A percentile compares a stretch with the other conserved stretches of the same genome.
phyloP scores from a whole-genome alignment of 2,113 vertebrate genomes.

The Ciconia maguari region DNA sequence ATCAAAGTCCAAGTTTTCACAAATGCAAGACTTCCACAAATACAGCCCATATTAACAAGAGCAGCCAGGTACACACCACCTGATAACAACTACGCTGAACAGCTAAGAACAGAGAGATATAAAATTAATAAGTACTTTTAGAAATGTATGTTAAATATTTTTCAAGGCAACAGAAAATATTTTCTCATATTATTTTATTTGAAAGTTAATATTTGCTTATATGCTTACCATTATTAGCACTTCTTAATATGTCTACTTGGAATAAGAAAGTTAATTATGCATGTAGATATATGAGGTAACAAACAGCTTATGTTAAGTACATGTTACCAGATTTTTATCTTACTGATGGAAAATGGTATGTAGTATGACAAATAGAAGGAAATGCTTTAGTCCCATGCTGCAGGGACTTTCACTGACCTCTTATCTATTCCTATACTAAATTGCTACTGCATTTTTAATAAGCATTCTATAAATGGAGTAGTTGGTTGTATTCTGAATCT shows the following conservation, averaged over 20 bases:
- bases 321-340: background rate
- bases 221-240: background rate
- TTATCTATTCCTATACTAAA: background rate
- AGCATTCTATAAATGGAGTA: background rate
- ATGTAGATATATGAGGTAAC: background rate
- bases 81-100: background rate
- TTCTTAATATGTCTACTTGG: background rate
- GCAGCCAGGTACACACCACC: background rate
- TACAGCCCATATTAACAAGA: background rate
- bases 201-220: background rate
- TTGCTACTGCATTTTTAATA: slow-evolving; percentile 48
- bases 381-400: background rate
- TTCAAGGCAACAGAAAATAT: background rate
- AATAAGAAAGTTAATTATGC: background rate
- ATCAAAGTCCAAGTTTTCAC: background rate
- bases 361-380: background rate
- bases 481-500: slow-evolving; percentile 14
- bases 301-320: background rate
- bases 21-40: background rate
- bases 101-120: background rate
- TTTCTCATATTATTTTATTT: background rate
- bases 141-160: background rate
- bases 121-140: background rate
- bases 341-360: background rate
- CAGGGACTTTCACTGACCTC: background rate